phyloP scores from a whole-genome alignment of 2,888 invertebrate species.

The Anagyrus pseudococci region DNA sequence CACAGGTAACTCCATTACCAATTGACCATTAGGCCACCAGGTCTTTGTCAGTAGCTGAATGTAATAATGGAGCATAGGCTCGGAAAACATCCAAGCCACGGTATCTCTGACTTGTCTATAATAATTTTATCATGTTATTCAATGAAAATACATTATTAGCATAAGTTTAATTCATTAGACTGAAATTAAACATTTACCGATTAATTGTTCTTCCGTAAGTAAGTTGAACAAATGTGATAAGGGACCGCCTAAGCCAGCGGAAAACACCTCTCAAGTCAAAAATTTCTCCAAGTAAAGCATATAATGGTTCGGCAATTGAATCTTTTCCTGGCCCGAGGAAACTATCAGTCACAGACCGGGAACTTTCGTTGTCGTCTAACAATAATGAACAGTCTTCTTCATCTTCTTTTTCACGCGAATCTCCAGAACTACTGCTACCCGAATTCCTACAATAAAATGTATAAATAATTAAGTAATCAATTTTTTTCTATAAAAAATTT shows the following conservation, averaged over 20 bases:
- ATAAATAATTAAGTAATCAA: no score
- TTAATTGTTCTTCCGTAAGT: conserved; percentile 93
- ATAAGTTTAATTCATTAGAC: background rate
- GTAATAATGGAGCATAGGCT: conserved; percentile 90
- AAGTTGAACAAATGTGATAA: conserved; percentile 90
- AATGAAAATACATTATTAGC: background rate
- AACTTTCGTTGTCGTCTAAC: conserved; percentile 68
- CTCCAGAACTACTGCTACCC: conserved; percentile 60
- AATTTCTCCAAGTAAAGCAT: conserved; percentile 84
- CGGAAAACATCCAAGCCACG: conserved; percentile 85
- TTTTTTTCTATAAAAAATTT: background rate
- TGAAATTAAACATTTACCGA: conserved; percentile 63
- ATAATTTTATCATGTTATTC: conserved; percentile 35
- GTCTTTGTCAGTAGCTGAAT: conserved; percentile 82
- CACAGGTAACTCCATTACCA: conserved; percentile 66
- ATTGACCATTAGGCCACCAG: conserved; percentile 88
- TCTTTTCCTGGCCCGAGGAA: conserved; percentile 69
- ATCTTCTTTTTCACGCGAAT: conserved; percentile 75
- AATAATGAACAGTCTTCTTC: conserved; percentile 84
- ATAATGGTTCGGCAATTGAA: conserved; percentile 90
- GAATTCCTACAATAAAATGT: background rate
- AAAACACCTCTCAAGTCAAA: conserved; percentile 91
- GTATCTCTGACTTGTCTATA: conserved; percentile 85
- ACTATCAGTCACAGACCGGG: conserved; percentile 57
- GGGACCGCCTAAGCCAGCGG: conserved; percentile 83